Evolutionary conservation across 2,888 invertebrate genomes (phyloP).

Genomic region (Sipha maydis): DNA sequence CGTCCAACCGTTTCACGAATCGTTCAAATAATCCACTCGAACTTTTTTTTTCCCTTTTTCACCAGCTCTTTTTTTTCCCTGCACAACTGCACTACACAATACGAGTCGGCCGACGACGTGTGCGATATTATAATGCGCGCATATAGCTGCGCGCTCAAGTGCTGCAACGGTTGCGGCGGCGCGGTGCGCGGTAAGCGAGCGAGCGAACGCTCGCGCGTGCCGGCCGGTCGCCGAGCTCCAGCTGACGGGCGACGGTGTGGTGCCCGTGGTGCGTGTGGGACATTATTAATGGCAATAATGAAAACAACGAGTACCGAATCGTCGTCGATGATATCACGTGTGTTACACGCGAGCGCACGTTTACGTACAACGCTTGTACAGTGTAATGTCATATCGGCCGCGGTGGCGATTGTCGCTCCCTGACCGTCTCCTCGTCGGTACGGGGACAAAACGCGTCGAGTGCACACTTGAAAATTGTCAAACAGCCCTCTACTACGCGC

Average conservation of each 20-base stretch:
- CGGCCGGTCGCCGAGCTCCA: conserved; percentile 12
- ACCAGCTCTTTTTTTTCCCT: neutral
- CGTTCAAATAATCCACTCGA: conserved; percentile 61
- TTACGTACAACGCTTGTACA: too few species aligned
- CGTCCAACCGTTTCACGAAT: conserved; percentile 57
- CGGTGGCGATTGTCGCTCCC: neutral
- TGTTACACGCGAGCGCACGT: too few species aligned
- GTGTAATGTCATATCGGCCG: conserved; percentile 3
- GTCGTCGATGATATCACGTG: conserved; percentile 31
- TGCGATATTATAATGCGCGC: neutral
- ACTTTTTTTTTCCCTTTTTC: conserved; percentile 51
- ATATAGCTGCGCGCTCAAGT: neutral
- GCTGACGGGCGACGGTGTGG: neutral
- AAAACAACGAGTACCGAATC: conserved; percentile 37
- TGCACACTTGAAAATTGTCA: conserved; percentile 56
- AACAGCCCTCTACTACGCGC: conserved; percentile 50
- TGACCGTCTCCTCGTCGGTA: neutral
- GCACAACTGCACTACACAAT: neutral
- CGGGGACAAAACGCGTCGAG: conserved; percentile 35
- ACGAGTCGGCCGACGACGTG: conserved; percentile 31
- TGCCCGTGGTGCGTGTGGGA: neutral
- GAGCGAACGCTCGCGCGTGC: neutral
- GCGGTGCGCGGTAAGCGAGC: neutral
- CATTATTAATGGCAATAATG: conserved; percentile 41
- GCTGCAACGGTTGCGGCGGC: neutral